A percentile compares a stretch with the other conserved stretches of the same genome.
Conservation (phyloP, 2,888 invertebrate species). For the Eupeodes latifasciatus region DNA sequence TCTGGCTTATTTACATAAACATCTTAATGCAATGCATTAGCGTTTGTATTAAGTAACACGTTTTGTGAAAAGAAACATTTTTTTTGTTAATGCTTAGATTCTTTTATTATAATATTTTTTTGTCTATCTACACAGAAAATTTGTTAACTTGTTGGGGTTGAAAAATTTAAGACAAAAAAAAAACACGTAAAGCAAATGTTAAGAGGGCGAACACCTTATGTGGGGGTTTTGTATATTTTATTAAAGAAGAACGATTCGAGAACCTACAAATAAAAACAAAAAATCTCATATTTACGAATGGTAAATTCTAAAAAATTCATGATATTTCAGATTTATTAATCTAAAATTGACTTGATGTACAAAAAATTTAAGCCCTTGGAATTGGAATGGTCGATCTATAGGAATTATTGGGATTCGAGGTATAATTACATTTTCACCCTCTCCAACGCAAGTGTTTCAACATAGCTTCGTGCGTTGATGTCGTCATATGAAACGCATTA, state of each 20-base stretch:
- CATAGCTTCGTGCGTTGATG: too few species aligned
- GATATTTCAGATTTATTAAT: constrained; percentile 28
- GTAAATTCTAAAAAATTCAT: constrained; percentile 12
- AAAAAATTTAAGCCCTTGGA: too few species aligned
- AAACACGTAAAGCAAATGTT: neutral
- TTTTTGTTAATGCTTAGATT: constrained; percentile 1
- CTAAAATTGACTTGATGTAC: neutral
- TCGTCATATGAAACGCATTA: too few species aligned
- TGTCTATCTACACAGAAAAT: neutral
- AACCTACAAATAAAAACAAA: neutral
- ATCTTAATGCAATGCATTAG: constrained; percentile 67
- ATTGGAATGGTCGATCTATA: too few species aligned
- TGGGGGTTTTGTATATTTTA: neutral
- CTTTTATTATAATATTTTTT: neutral
- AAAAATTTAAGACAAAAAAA: neutral
- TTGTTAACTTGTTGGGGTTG: constrained; percentile 1
- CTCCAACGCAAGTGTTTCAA: too few species aligned
- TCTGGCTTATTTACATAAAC: constrained; percentile 64
- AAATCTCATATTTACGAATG: constrained; percentile 4
- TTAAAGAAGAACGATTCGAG: neutral
- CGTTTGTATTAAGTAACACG: constrained; percentile 51
- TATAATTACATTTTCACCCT: too few species aligned
- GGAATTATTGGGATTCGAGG: too few species aligned
- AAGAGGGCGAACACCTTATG: neutral
- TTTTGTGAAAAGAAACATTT: constrained; percentile 39